Conservation (phyloP, 2,888 invertebrate species). For the Antitype chi region DNA sequence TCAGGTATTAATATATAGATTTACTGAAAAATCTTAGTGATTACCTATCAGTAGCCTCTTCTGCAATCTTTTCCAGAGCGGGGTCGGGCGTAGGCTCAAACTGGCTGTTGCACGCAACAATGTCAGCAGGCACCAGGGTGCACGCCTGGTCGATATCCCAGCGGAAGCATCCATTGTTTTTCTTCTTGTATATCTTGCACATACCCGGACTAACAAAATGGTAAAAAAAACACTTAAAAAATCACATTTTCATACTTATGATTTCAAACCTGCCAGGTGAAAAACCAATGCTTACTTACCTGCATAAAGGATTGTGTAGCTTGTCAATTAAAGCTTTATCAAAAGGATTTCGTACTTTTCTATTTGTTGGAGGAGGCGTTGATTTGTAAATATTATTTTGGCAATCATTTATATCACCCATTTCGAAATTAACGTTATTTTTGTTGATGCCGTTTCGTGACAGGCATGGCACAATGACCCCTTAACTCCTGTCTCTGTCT, state of each 20-base stretch:
- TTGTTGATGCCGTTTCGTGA: conserved; percentile 58
- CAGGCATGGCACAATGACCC: conserved; percentile 66
- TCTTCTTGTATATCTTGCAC: conserved; percentile 88
- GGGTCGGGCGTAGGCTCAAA: conserved; percentile 92
- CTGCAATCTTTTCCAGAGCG: conserved; percentile 91
- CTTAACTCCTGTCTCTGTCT: not conserved
- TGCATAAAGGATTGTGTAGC: conserved; percentile 93
- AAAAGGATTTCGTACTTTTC: conserved; percentile 92
- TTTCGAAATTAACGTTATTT: conserved; percentile 85
- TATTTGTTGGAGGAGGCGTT: conserved; percentile 83
- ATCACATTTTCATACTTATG: not conserved
- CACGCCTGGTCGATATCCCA: conserved; percentile 94
- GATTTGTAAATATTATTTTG: conserved; percentile 79
- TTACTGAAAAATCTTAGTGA: conserved; percentile 16
- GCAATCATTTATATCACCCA: conserved; percentile 84
- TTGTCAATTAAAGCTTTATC: conserved; percentile 92
- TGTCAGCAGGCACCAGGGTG: conserved; percentile 92
- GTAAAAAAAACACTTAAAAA: not conserved
- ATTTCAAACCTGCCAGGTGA: not conserved
- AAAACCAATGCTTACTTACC: conserved; percentile 81
- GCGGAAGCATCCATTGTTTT: conserved; percentile 79
- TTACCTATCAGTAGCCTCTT: conserved; percentile 92
- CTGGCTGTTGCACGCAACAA: conserved; percentile 92
- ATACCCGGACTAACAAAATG: conserved; percentile 83
- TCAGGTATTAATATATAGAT: not conserved